Conservation (phyloP, 2,888 invertebrate genomes). For the Drosophila cognata region DNA sequence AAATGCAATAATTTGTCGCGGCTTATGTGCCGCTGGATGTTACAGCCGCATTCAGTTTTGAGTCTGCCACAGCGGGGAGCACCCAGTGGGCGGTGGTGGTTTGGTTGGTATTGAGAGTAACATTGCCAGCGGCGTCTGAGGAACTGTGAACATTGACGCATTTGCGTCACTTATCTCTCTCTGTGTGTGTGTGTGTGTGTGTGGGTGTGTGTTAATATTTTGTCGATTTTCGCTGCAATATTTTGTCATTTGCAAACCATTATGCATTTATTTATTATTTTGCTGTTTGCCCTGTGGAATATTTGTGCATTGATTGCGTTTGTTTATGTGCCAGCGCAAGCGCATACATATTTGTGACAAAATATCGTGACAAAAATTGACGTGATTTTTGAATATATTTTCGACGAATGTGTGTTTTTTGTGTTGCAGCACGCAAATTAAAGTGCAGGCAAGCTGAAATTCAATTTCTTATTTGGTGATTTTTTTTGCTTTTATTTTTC, state of each 20-base stretch:
- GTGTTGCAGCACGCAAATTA: constrained; percentile 74
- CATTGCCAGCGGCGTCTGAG: constrained; percentile 15
- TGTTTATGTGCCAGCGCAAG: constrained; percentile 35
- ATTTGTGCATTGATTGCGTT: constrained; percentile 66
- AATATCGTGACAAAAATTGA: constrained; percentile 45
- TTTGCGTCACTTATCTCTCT: constrained; percentile 24
- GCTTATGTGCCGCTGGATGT: constrained; percentile 50
- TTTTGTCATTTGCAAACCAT: constrained; percentile 79
- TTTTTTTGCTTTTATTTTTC: constrained; percentile 25
- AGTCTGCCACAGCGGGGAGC: neutral
- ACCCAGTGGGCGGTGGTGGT: neutral
- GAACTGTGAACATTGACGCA: constrained; percentile 35
- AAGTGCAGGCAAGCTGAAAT: constrained; percentile 78
- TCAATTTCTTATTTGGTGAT: constrained; percentile 76
- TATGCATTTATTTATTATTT: constrained; percentile 81
- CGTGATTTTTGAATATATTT: constrained; percentile 68
- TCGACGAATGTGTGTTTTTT: constrained; percentile 62
- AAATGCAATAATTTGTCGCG: constrained; percentile 77
- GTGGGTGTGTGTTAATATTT: constrained; percentile 72
- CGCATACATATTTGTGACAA: constrained; percentile 18
- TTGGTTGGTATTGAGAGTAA: neutral
- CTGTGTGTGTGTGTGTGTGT: neutral
- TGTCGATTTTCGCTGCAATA: constrained; percentile 76
- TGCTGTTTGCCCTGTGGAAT: constrained; percentile 43
- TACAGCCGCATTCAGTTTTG: constrained; percentile 15